Conservation (phyloP, 2,113 vertebrate species). For the Oncorhynchus kisutch region DNA sequence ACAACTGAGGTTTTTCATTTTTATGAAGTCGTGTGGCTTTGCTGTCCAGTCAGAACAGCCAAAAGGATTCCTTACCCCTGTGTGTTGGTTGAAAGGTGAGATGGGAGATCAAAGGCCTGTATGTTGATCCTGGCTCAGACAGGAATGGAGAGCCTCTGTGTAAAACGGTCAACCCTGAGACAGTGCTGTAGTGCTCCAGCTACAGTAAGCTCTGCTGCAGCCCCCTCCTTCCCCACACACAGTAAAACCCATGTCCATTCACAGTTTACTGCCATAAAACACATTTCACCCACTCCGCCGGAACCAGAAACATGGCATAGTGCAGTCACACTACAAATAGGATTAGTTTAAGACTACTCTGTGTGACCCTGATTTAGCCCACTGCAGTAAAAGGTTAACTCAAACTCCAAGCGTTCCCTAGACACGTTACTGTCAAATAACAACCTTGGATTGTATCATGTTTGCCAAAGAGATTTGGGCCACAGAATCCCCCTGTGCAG, state of each 20-base stretch:
- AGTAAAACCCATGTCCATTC: slow-evolving; percentile 53
- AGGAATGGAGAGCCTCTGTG: slow-evolving; percentile 70
- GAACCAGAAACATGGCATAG: slow-evolving; percentile 18
- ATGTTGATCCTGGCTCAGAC: slow-evolving; percentile 60
- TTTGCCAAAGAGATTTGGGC: slow-evolving; percentile 39
- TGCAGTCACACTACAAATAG: slow-evolving; percentile 30
- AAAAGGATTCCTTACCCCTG: slow-evolving; percentile 21
- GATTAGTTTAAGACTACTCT: neutral
- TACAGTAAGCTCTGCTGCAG: slow-evolving; percentile 45
- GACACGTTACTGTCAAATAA: slow-evolving; percentile 5
- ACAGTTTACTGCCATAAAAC: slow-evolving; percentile 64
- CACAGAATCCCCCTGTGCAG: slow-evolving; percentile 26
- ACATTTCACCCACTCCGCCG: slow-evolving; percentile 36
- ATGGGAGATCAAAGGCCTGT: slow-evolving; percentile 61
- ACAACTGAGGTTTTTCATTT: slow-evolving; percentile 47
- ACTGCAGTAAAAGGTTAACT: neutral
- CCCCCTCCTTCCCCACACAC: slow-evolving; percentile 41
- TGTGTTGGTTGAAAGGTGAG: slow-evolving; percentile 46
- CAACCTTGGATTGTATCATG: slow-evolving; percentile 9
- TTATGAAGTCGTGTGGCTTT: slow-evolving; percentile 42
- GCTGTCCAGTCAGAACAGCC: slow-evolving; percentile 19
- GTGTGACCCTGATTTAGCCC: no score
- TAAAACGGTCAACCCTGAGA: slow-evolving; percentile 57
- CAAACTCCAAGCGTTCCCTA: neutral
- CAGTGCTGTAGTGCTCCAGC: slow-evolving; percentile 28